Evolutionary conservation across 2,888 invertebrate species (phyloP).

Genomic region (Leptopterna dolabrata): DNA sequence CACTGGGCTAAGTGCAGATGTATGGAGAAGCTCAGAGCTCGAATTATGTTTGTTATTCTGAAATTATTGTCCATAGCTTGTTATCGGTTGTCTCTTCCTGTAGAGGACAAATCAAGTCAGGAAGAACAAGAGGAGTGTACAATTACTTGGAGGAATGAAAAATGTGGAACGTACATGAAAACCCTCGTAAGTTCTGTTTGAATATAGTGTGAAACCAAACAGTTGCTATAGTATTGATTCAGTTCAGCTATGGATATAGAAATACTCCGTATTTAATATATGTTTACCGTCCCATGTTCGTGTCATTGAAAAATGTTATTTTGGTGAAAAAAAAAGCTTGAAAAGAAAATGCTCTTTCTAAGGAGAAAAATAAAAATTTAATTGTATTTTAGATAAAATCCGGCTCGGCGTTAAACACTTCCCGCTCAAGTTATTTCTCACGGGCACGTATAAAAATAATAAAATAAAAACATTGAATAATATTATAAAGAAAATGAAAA

Average conservation of each 20-base stretch:
- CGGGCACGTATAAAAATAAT: neutral
- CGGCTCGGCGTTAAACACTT: conserved; percentile 31
- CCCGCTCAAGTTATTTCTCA: conserved; percentile 40
- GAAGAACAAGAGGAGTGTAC: no score
- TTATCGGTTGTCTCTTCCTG: no score
- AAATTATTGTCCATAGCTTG: neutral
- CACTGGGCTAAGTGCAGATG: neutral
- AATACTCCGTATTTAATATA: neutral
- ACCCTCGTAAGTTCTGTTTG: no score
- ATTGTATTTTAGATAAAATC: neutral
- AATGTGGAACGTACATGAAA: no score
- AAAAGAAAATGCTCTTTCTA: neutral
- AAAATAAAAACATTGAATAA: conserved; percentile 9
- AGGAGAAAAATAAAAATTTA: neutral
- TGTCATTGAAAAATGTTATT: neutral
- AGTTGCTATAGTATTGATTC: neutral
- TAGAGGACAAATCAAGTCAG: no score
- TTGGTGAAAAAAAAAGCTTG: neutral
- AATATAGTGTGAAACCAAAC: neutral
- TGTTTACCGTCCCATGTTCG: neutral
- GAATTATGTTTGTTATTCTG: neutral
- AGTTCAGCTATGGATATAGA: neutral
- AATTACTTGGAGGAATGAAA: no score
- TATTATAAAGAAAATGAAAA: conserved; percentile 12
- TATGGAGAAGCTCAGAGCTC: neutral